These are phyloP conservation scores for Lycia hirtaria DNA, from an alignment of 2,888 invertebrate genomes.

Conservation along the genomic window DNA sequence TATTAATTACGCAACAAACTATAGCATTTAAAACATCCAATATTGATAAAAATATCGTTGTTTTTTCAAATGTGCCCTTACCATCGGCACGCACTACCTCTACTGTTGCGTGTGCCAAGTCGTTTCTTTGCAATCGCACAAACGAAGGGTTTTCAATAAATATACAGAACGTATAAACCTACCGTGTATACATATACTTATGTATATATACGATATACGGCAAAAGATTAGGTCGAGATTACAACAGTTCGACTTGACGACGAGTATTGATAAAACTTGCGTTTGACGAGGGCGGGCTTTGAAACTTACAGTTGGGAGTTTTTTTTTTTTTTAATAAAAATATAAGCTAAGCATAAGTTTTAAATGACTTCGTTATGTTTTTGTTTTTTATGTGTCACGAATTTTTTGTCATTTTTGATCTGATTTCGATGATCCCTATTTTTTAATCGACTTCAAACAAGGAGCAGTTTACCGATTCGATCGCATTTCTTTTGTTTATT, in stretches of 20 bases:
- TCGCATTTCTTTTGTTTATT: no score
- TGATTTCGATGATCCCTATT: no score
- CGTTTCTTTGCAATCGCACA: slow-evolving; percentile 81
- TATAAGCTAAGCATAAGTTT: no score
- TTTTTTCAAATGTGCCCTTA: slow-evolving; percentile 36
- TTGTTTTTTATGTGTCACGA: no score
- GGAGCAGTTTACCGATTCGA: no score
- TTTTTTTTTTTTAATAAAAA: neutral
- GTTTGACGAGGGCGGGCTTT: neutral
- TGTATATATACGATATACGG: slow-evolving; percentile 19
- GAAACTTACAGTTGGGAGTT: no score
- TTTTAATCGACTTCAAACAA: no score
- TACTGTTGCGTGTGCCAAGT: slow-evolving; percentile 78
- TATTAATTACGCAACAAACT: no score
- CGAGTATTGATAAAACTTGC: slow-evolving; percentile 68
- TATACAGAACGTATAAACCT: slow-evolving; percentile 55
- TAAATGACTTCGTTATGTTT: no score
- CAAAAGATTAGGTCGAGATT: slow-evolving; percentile 67
- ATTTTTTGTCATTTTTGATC: no score
- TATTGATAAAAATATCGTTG: no score
- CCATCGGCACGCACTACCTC: slow-evolving; percentile 56
- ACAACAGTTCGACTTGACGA: slow-evolving; percentile 64
- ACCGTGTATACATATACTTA: neutral
- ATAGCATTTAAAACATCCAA: no score
- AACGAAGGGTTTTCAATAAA: slow-evolving; percentile 82